Base-by-base conservation (phyloP, 2,797 vertebrate species). In the Platalea minor region DNA sequence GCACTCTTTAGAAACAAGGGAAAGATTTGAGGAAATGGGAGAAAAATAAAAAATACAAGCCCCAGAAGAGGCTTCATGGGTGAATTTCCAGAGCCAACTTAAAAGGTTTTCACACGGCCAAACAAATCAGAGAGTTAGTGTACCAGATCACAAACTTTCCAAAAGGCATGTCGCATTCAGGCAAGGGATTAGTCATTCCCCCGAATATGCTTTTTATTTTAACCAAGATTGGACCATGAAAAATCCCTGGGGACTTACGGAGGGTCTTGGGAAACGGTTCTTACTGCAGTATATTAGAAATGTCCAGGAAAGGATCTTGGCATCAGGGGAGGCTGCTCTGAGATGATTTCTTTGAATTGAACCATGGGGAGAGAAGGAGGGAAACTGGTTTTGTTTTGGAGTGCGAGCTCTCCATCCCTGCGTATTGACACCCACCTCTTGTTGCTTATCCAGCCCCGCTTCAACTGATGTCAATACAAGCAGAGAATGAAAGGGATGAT, bases 21-120 rank as follows among this genome's bases (percentile, higher is more conserved):
- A 89, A 97, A 92, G 94, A 81, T 91, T 67, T 80, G 92, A 96
- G 95, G 85, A 94, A 97, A 95, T 60, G 35, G 79, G 88, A 87
- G 77, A 77, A 93, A 93, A 88, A 92, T 84, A 73, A 80, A 86
- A 95, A 84, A 72, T 17, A 19, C 29, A 91, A 93, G 65, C 45
- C 80, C 77, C 75, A 80, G 67, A 65, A 96, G 93, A 92, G 56
- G 85, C 82, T 69, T 91, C 53, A 69, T 85, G 88, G 69, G 79
- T 94, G 67, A 93, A 86, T 95, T 94, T 93, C 73, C 54, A 78
- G 57, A 94, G 75, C 75, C 37, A 88, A 74, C 35, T 88, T 89
- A 51, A 88, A 88, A 61, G 74, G 43, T 63, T 89, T 92, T 56
- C 53, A 43, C 35, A 61, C 5, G 19, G 78, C 85, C 50, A 77